Percentiles rank a stretch among this genome's conserved stretches.
Conservation (phyloP, 1,140 invertebrate genomes). For the Hycleus phaleratus region DNA sequence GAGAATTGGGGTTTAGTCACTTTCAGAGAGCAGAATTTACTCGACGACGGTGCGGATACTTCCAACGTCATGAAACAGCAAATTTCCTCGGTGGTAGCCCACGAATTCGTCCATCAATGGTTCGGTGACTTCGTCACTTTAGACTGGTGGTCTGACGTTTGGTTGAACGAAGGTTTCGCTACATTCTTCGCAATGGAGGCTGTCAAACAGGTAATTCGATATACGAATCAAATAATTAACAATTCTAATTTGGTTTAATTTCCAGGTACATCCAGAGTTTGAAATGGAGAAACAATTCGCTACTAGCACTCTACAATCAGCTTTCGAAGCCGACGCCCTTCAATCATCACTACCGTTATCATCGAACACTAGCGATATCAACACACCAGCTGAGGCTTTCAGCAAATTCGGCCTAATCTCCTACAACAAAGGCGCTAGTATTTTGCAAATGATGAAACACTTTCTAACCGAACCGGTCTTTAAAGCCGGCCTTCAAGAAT, state of each 20-base stretch:
- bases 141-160: slow-evolving; percentile 41
- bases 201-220: too few relatives aligned
- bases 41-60: slow-evolving; percentile 43
- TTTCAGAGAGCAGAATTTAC: slow-evolving; percentile 53
- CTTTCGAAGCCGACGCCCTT: slow-evolving; percentile 56
- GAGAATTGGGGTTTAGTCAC: slow-evolving; percentile 71
- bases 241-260: too few relatives aligned
- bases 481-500: slow-evolving; percentile 48
- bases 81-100: slow-evolving; percentile 46
- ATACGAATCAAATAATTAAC: too few relatives aligned
- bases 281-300: slow-evolving; percentile 49
- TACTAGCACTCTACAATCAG: slow-evolving; percentile 53
- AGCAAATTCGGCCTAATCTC: slow-evolving; percentile 52
- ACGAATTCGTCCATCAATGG: slow-evolving; percentile 59
- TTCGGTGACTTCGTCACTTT: slow-evolving; percentile 60
- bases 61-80: slow-evolving; percentile 41
- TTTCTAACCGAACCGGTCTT: slow-evolving; percentile 57
- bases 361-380: slow-evolving; percentile 27
- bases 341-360: slow-evolving; percentile 51
- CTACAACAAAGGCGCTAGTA: slow-evolving; percentile 56
- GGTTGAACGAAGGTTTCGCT: slow-evolving; percentile 45
- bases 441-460: slow-evolving; percentile 71
- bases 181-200: not conserved
- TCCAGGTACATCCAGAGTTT: not conserved
- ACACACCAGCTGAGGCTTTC: slow-evolving; percentile 43